Evolutionary conservation across 2,888 invertebrate genomes (phyloP), one percentile per base, ranked within the genome.

Genomic region (Alsophila aescularia): DNA sequence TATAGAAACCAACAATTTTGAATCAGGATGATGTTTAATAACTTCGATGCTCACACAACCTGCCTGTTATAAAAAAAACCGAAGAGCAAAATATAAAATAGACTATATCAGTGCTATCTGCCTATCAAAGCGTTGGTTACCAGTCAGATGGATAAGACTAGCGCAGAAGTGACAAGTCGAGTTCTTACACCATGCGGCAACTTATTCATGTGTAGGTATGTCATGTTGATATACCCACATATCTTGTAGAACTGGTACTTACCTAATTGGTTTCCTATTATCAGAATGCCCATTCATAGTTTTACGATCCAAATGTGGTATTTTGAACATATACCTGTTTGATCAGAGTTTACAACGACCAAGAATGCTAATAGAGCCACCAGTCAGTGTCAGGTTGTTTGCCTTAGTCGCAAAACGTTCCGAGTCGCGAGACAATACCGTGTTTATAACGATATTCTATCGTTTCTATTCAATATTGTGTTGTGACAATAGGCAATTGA

Each of bases 331-430:
- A 52, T 56, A 55, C 61, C 65, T 65, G 64, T 59, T 62, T 69
- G 68, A 69, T 67, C 40, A 12, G 52, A 60, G 62, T 65, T 61
- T 57, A 62, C 60, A 61, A 60, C 61, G 60, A 58, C 45, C 57
- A 40, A 44, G 53, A 56, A 58, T 64, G 58, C 56, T 60, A 58
- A 62, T 55, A 52, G 52, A 58, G 54, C 27, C 54, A n/a, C 37
- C 56, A 39, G 70, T 66, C 65, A 72, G 73, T 72, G 60, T 66
- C 61, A 65, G 66, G 69, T 69, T 45, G 74, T 48, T 70, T 73
- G 67, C 79, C 81, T 78, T 79, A 75, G 66, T 64, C 57, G 52
- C 60, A 60, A 61, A 64, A 61, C 59, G 69, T 75, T 74, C 73
- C 72, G 73, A 64, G 64, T 71, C 62, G 58, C 52, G 58, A 64